Evolutionary conservation across 2,888 invertebrate genomes (phyloP), one percentile per base, ranked within the genome.

Genomic region (Neuroscelio doddi): DNA sequence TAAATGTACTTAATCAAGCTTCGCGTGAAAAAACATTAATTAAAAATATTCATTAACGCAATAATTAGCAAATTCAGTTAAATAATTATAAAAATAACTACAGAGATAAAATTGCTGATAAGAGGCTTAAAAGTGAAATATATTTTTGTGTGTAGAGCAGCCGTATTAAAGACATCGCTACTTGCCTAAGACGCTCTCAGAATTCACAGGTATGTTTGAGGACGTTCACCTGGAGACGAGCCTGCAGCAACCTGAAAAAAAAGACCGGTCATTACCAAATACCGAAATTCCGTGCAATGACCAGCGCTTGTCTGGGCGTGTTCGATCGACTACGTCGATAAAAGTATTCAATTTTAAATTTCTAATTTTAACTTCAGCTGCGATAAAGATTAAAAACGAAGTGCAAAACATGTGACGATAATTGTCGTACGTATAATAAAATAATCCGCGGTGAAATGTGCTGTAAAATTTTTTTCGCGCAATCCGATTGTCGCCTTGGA

Each of bases 251-350:
- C 61, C 44, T 45, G 46, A 59, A 65, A 65, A 45, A n/a, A 55
- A 63, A 53, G 59, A 53, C 59, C 59, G 59, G 59, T 67, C 67
- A 56, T 59, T 56, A 47, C 49, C 41, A 46, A 62, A 63, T 53
- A 56, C 67, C 53, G 44, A 67, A 67, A 67, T 59, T 53, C 62
- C 67, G 64, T 57, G 53, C 64, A 64, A 49, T 45, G 56, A 64
- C 58, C 63, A 41, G 42, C 38, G 45, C 47, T 53, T 49, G 52
- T 64, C 56, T 36, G 36, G 26, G 36, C n/a, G 3, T 5, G 15
- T 36, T 15, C 7, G 36, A 36, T 36, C 9, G 14, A 36, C 14
- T 14, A 12, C 1, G 3, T 15, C 15, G 36, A 36, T 36, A 36
- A 30, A 12, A 12, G 8, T n/a, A n/a, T n/a, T n/a, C n/a, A n/a